phyloP scores from a whole-genome alignment of 2,113 vertebrate genomes.

The Xiphias gladius region DNA sequence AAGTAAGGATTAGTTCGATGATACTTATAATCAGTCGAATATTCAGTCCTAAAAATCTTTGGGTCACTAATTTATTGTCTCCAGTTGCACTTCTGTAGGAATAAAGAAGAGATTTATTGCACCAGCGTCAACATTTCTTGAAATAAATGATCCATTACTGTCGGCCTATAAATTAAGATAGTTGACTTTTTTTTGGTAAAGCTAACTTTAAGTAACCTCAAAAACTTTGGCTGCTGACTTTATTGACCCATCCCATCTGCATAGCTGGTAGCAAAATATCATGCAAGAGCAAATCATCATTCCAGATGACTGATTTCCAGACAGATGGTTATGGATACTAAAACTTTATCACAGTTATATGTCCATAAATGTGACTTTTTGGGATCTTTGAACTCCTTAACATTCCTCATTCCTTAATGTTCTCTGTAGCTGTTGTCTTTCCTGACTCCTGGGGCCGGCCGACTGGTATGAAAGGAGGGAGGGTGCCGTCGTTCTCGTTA shows the following conservation, averaged over 20 bases:
- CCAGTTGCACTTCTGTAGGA: not conserved
- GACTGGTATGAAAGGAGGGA: constrained; percentile 50
- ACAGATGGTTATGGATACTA: constrained; percentile 14
- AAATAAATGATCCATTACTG: constrained; percentile 30
- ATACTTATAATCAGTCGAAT: not conserved
- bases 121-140: not conserved
- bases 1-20: not conserved
- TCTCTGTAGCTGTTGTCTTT: constrained; percentile 65
- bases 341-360: constrained; percentile 5
- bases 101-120: constrained; percentile 32
- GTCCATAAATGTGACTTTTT: constrained; percentile 13
- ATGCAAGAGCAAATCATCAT: constrained; percentile 1
- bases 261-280: constrained; percentile 17
- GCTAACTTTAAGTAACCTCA: constrained; percentile 31
- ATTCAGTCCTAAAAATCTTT: not conserved
- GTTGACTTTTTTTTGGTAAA: not conserved
- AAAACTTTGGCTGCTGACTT: constrained; percentile 38
- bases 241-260: not conserved
- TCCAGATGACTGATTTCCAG: constrained; percentile 32
- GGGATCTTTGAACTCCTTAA: not conserved
- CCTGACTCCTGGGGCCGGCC: constrained; percentile 62
- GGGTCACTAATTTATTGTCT: not conserved
- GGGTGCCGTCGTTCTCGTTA: constrained; percentile 63
- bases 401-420: constrained; percentile 48
- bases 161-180: constrained; percentile 7